These are phyloP conservation scores for Zosterops japonicus DNA, from an alignment of 2,113 vertebrate species.

Conservation along the genomic window DNA sequence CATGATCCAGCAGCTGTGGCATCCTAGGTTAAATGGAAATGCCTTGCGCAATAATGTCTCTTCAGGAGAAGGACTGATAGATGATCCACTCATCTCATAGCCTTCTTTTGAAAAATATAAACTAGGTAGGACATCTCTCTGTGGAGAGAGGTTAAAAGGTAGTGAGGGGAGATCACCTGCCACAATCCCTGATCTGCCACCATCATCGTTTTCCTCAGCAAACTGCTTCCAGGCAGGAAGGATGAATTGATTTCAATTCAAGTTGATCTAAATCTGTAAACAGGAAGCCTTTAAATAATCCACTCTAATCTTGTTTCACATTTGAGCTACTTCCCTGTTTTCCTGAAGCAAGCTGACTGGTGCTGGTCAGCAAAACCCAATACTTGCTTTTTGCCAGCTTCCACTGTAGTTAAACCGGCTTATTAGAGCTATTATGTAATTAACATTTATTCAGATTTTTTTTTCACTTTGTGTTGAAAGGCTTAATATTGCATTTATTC, in stretches of 20 bases:
- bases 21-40: background rate
- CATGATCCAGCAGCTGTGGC: background rate
- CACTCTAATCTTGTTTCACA: conserved; percentile 50
- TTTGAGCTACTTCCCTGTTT: conserved; percentile 4
- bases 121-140: background rate
- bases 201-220: background rate
- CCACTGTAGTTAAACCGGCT: conserved; percentile 13
- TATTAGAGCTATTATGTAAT: conserved; percentile 40
- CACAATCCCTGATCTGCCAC: background rate
- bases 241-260: conserved; percentile 25
- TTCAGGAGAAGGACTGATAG: background rate
- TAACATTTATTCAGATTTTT: conserved; percentile 18
- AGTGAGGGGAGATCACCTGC: background rate
- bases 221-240: background rate
- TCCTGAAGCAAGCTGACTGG: background rate
- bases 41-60: background rate
- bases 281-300: conserved; percentile 63
- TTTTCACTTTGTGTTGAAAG: conserved; percentile 11
- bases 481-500: conserved; percentile 47
- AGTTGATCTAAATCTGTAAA: conserved; percentile 52
- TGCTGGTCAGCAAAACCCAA: conserved; percentile 45
- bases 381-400: background rate
- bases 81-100: background rate
- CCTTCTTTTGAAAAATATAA: background rate
- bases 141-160: background rate